A percentile compares a stretch with the other conserved stretches of the same genome.
Conservation (phyloP, 2,888 invertebrate genomes). For the Drosophila sordidula region DNA sequence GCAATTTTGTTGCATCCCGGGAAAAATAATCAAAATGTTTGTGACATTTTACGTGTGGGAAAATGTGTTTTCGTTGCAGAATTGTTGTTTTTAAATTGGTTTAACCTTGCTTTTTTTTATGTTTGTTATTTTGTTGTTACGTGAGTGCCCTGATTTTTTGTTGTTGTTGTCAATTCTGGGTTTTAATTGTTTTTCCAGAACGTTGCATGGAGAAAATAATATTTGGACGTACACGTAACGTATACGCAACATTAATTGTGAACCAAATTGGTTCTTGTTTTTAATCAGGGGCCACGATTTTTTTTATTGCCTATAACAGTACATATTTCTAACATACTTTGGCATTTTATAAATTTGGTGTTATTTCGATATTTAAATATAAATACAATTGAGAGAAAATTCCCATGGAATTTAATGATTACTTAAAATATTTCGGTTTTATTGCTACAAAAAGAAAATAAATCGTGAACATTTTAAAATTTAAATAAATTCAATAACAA, state of each 20-base stretch:
- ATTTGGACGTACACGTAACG: conserved; percentile 31
- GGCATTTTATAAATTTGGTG: too few species aligned
- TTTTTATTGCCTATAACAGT: not conserved
- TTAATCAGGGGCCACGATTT: not conserved
- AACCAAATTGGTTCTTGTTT: conserved; percentile 20
- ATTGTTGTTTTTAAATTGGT: conserved; percentile 42
- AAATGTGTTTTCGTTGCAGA: conserved; percentile 10
- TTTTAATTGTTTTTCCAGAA: conserved; percentile 38
- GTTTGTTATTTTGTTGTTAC: conserved; percentile 28
- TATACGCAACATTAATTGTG: conserved; percentile 28
- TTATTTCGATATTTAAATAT: too few species aligned
- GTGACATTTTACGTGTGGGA: conserved; percentile 21
- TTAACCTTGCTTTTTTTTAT: conserved; percentile 17
- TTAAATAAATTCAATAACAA: conserved; percentile 42
- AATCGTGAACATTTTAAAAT: too few species aligned
- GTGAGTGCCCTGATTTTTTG: conserved; percentile 15
- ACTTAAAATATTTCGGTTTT: not conserved
- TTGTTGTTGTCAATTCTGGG: conserved; percentile 9
- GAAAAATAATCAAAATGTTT: conserved; percentile 44
- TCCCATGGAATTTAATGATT: conserved; percentile 57
- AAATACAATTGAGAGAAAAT: too few species aligned
- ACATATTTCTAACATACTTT: not conserved
- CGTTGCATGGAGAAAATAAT: conserved; percentile 52
- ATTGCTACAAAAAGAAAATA: too few species aligned
- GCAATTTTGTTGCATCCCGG: conserved; percentile 45